Base-by-base conservation (phyloP, 2,797 vertebrate genomes). In the Oryzias sinensis region DNA sequence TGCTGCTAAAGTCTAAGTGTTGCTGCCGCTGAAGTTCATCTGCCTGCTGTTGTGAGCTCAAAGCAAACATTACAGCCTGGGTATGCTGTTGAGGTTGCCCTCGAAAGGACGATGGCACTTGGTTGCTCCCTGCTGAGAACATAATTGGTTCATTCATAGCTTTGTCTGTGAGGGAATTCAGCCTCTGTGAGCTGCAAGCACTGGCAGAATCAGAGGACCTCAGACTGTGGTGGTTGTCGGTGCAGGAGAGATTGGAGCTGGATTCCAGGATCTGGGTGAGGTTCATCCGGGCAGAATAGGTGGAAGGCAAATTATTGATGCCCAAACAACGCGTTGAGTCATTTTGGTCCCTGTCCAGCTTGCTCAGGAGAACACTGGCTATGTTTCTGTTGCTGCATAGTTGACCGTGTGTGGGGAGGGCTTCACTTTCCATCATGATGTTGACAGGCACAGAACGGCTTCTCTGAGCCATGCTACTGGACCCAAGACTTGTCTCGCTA, bases 381-480 rank as follows among this genome's bases (percentile, higher is more conserved):
- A 99, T 95, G 79, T 93, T 96, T 77, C 96, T 94, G 81, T 84
- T 90, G 79, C 86, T 93, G 58, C 90, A 87, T 58, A 93, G 94
- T 64, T 94, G 95, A 7, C 66, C 76, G 59, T 93, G 88, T 42
- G 93, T 80, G 47, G 94, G 91, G 1, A 88, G 90, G 63, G 94
- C 93, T 63, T 95, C 94, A 0, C 94, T 96, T 84, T 99, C 96
- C 97, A 99, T 99, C 97, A 99, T 99, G 68, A 99, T 90, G 27
- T 93, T 98, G 74, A 98, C 85, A 0, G 97, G 97, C 76, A 99
- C 97, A 0, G 97, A 99, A 37, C 97, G 97, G 86, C 97, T 99
- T 87, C 97, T 93, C 76, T 98, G 97, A 43, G 94, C 96, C 81
- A 98, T 89, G 78, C 90, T 96, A 83, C 89, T 94, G 89, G 91